Conservation (phyloP, 53 echinoderm and acorn worm genomes). For the Zoroaster sp. region DNA sequence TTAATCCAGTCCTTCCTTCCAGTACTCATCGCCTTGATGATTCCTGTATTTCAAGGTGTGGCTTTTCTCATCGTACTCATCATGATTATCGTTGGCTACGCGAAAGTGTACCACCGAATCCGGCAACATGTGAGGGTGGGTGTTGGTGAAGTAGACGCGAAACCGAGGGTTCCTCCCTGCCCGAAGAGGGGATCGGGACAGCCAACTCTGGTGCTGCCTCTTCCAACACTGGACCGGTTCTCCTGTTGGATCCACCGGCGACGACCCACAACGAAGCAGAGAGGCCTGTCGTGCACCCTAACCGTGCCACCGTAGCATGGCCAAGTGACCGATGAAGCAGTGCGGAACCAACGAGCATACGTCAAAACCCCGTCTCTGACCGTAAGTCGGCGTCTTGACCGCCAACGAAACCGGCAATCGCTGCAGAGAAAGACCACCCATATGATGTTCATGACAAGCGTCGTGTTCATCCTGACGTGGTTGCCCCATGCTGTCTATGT, state of each 20-base stretch:
- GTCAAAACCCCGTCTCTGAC: no score
- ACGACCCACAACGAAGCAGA: background rate
- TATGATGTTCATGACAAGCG: conserved; percentile 15
- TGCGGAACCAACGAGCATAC: background rate
- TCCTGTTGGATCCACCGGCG: background rate
- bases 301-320: background rate
- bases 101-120: conserved; percentile 19
- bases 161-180: background rate
- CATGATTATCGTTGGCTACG: conserved; percentile 1
- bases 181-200: no score
- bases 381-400: background rate
- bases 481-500: conserved; percentile 6
- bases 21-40: background rate
- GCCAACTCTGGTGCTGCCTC: background rate
- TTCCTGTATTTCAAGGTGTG: background rate
- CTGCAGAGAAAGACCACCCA: conserved; percentile 17
- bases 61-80: background rate
- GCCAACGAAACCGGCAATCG: background rate
- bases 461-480: conserved; percentile 26
- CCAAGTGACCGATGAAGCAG: background rate
- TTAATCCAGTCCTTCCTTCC: background rate
- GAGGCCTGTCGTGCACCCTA: background rate
- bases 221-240: background rate
- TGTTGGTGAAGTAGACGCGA: background rate
- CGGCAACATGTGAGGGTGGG: conserved; percentile 26